phyloP scores from a whole-genome alignment of 2,888 invertebrate genomes.

The Acrobasis repandana region DNA sequence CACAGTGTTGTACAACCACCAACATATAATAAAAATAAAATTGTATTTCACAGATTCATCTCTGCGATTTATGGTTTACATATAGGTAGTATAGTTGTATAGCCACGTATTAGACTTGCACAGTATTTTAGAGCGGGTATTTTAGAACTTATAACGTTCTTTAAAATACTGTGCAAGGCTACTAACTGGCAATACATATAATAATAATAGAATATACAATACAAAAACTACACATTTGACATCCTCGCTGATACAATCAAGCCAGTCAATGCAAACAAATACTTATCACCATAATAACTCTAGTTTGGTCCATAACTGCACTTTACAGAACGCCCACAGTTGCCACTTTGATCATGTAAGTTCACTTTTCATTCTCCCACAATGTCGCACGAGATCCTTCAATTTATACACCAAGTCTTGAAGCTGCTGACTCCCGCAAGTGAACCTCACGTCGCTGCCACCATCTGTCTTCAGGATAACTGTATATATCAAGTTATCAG shows the following conservation, averaged over 20 bases:
- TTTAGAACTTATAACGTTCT: too few species aligned
- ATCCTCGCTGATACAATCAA: background rate
- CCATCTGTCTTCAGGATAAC: slow-evolving; percentile 66
- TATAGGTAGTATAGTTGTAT: too few species aligned
- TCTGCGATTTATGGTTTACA: too few species aligned
- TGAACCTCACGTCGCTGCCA: slow-evolving; percentile 80
- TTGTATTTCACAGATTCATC: too few species aligned
- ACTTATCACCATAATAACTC: background rate
- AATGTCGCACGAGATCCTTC: slow-evolving; percentile 85
- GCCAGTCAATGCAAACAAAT: background rate
- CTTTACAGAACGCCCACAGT: background rate
- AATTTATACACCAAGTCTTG: slow-evolving; percentile 87
- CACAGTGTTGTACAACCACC: too few species aligned
- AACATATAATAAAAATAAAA: too few species aligned
- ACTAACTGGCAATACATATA: too few species aligned
- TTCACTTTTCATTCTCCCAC: slow-evolving; percentile 78
- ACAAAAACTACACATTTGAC: too few species aligned
- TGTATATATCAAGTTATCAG: slow-evolving; percentile 72
- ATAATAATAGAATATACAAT: too few species aligned
- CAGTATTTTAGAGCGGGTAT: too few species aligned
- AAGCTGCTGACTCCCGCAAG: slow-evolving; percentile 84
- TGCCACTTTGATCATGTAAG: slow-evolving; percentile 43
- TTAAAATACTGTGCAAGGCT: too few species aligned
- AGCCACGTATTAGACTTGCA: too few species aligned
- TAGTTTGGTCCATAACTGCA: background rate